Evolutionary conservation across 2,888 invertebrate species (phyloP).

Genomic region (Latheticus oryzae): DNA sequence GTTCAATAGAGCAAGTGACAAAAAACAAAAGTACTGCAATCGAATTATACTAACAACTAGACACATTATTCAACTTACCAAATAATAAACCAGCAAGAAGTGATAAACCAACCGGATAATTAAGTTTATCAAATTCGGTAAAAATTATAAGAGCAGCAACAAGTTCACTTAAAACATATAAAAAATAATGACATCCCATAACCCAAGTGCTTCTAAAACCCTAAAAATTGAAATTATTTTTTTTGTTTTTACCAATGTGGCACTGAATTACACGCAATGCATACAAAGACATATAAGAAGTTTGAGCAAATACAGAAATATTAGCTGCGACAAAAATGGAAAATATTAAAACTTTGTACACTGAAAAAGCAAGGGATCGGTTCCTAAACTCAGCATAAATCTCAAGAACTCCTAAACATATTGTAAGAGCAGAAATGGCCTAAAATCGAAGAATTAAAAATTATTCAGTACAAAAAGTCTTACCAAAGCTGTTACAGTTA

Average conservation of each 20-base stretch:
- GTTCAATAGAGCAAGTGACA: too few species aligned
- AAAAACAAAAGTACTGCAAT: too few species aligned
- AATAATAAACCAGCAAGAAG: too few species aligned
- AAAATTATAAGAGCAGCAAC: background rate
- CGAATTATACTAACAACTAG: too few species aligned
- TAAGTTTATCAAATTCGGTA: background rate
- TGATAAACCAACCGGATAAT: conserved; percentile 1
- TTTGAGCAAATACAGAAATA: background rate
- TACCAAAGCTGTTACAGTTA: conserved; percentile 5
- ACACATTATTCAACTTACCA: too few species aligned
- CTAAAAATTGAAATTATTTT: background rate
- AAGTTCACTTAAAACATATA: conserved; percentile 7
- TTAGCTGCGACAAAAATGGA: background rate
- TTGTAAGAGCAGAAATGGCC: background rate
- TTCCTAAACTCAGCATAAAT: conserved; percentile 1
- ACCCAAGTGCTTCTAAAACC: background rate
- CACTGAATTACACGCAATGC: conserved; percentile 4
- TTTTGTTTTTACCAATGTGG: too few species aligned
- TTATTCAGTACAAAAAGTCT: background rate
- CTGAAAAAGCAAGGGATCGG: too few species aligned
- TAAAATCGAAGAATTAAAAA: background rate
- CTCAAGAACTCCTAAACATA: conserved; percentile 3
- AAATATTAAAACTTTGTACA: background rate
- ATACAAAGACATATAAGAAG: background rate
- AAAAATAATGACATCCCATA: conserved; percentile 11